Conservation (phyloP, 2,113 vertebrate genomes). For the Gavia stellata region DNA sequence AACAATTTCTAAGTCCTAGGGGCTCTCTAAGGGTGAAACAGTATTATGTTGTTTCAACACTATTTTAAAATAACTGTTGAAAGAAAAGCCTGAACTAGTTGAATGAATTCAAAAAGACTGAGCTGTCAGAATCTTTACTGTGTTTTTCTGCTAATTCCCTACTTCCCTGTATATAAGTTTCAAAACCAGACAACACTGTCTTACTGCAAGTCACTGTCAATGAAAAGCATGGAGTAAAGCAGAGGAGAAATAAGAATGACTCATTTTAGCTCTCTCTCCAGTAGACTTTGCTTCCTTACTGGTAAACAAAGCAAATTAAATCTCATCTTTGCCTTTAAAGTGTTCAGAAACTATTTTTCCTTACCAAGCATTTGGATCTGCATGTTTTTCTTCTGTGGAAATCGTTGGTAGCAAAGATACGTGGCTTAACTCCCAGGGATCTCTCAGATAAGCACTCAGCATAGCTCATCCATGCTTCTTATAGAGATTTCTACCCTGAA, state of each 20-base stretch:
- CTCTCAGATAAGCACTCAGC: background rate
- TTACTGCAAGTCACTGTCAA: background rate
- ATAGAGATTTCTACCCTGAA: background rate
- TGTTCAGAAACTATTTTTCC: background rate
- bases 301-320: constrained; percentile 31
- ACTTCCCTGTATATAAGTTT: background rate
- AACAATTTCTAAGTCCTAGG: background rate
- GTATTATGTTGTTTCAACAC: background rate
- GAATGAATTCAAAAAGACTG: background rate
- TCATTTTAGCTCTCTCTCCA: background rate
- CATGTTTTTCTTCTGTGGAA: background rate
- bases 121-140: background rate
- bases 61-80: background rate
- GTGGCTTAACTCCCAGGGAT: background rate
- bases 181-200: background rate
- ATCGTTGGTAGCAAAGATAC: background rate
- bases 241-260: background rate
- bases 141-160: background rate
- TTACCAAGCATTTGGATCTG: background rate
- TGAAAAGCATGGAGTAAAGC: background rate
- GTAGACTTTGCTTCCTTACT: background rate
- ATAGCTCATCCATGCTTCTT: background rate
- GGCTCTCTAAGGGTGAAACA: background rate
- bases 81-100: background rate
- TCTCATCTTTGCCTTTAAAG: constrained; percentile 10